A percentile compares a stretch with the other conserved stretches of the same genome.
Evolutionary conservation across 2,888 invertebrate genomes (phyloP).

Genomic region (Diaperis boleti): DNA sequence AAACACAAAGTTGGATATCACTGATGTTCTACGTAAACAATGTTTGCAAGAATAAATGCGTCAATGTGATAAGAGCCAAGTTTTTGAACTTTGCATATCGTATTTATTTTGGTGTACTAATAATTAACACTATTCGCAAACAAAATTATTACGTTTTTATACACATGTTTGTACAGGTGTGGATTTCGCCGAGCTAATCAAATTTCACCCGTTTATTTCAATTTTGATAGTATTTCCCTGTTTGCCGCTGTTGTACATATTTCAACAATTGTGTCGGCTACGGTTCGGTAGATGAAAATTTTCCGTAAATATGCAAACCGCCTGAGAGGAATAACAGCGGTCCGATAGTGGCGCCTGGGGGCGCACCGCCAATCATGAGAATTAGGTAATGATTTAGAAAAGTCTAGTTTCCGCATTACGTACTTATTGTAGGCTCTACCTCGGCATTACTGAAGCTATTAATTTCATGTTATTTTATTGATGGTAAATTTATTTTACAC

Average conservation of each 20-base stretch:
- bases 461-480: too few species aligned
- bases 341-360: too few species aligned
- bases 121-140: background rate
- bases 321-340: too few species aligned
- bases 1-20: background rate
- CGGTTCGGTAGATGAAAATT: background rate
- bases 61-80: background rate
- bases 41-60: background rate
- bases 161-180: slow-evolving; percentile 3
- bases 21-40: too few species aligned
- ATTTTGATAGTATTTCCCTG: background rate
- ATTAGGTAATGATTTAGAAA: too few species aligned
- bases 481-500: too few species aligned
- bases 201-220: slow-evolving; percentile 1
- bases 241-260: slow-evolving; percentile 5
- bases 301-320: too few species aligned
- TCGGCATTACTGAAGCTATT: too few species aligned
- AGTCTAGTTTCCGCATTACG: too few species aligned
- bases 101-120: background rate
- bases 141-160: slow-evolving; percentile 5
- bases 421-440: too few species aligned
- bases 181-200: background rate
- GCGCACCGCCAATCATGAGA: too few species aligned
- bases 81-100: background rate
- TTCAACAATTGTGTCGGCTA: background rate